Evolutionary conservation across 2,113 vertebrate species (phyloP).

Genomic region (Urocitellus parryii): DNA sequence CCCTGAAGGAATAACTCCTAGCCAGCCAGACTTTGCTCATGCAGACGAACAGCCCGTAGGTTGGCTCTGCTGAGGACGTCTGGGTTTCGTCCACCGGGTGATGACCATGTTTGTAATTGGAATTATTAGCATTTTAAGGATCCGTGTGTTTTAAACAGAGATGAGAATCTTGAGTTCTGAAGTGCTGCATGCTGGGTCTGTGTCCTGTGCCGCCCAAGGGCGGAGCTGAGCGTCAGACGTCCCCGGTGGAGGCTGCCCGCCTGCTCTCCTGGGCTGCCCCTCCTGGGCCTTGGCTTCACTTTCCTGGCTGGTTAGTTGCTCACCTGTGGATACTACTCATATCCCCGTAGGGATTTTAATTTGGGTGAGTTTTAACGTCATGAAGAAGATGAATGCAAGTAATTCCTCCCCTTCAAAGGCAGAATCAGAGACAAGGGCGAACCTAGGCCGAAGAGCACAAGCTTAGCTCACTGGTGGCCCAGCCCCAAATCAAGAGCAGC

Average conservation of each 20-base stretch:
- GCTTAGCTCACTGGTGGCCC: neutral
- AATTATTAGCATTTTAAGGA: slow-evolving; percentile 41
- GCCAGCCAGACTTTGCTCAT: neutral
- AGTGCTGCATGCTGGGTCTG: neutral
- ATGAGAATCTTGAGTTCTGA: neutral
- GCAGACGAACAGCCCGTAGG: neutral
- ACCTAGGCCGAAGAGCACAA: neutral
- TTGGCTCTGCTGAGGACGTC: neutral
- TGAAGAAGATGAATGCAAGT: neutral
- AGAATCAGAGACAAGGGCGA: neutral
- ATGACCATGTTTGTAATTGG: neutral
- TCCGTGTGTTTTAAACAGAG: neutral
- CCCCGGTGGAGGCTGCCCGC: neutral
- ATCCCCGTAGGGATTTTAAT: neutral
- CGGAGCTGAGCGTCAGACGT: neutral
- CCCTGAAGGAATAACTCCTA: neutral
- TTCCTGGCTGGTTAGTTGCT: neutral
- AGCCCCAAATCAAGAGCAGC: too few relatives aligned
- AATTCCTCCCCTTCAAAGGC: neutral
- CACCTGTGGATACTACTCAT: neutral
- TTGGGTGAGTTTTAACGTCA: neutral
- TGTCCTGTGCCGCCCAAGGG: too few relatives aligned
- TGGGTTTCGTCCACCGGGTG: neutral
- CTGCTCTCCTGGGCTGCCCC: neutral
- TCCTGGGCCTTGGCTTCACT: neutral